Evolutionary conservation across 2,888 invertebrate genomes (phyloP).

Genomic region (Ferrisia virgata): DNA sequence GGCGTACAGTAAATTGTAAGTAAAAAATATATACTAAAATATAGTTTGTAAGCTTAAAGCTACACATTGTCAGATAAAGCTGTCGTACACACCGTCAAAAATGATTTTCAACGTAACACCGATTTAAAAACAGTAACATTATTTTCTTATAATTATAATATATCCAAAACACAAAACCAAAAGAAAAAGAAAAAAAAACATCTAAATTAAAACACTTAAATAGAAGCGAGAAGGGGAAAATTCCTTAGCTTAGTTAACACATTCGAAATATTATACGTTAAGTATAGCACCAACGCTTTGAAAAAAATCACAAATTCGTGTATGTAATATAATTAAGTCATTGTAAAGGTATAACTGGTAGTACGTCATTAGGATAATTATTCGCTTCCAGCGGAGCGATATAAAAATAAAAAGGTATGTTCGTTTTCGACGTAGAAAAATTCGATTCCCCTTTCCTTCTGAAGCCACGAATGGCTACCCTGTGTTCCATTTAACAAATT

Average conservation of each 20-base stretch:
- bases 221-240: conserved; percentile 16
- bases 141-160: neutral
- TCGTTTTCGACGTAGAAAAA: neutral
- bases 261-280: neutral
- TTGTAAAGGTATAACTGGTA: neutral
- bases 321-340: neutral
- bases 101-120: neutral
- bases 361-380: neutral
- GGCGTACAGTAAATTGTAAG: neutral
- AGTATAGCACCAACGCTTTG: conserved; percentile 26
- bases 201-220: neutral
- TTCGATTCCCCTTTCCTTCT: conserved; percentile 18
- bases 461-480: conserved; percentile 20
- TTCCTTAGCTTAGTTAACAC: conserved; percentile 3
- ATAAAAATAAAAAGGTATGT: neutral
- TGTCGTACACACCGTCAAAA: neutral
- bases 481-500: conserved; percentile 23
- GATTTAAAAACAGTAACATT: neutral
- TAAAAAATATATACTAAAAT: neutral
- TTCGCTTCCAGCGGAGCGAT: neutral
- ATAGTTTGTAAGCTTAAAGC: neutral
- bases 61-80: neutral
- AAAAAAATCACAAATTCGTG: conserved; percentile 17
- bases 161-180: neutral
- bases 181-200: neutral